Evolutionary conservation across 2,888 invertebrate genomes (phyloP).

Genomic region (Leptinotarsa rubiginosa): DNA sequence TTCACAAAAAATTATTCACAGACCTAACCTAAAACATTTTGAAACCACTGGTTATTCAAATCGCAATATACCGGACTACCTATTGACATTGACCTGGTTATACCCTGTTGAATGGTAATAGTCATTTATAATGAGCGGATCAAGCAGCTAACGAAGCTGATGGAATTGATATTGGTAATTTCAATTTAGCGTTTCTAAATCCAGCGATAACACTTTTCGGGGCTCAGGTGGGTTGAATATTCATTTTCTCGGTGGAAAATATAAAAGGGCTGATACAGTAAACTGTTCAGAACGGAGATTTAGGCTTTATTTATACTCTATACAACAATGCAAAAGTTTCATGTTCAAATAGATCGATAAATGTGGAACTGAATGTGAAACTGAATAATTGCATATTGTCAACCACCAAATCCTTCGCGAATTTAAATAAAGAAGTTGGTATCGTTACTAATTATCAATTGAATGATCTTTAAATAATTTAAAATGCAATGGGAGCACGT

Average conservation of each 20-base stretch:
- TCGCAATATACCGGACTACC: constrained; percentile 18
- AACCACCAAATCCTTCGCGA: no score
- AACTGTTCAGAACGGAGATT: not conserved
- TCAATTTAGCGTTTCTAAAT: not conserved
- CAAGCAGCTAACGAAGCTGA: not conserved
- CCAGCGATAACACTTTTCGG: not conserved
- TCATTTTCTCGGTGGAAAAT: not conserved
- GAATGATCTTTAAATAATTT: no score
- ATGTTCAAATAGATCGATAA: not conserved
- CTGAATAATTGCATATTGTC: no score
- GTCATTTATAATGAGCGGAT: constrained; percentile 37
- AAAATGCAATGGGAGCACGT: no score
- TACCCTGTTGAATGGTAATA: constrained; percentile 27
- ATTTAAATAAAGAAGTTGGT: no score
- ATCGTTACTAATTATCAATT: no score
- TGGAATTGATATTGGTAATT: constrained; percentile 14
- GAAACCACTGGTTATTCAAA: constrained; percentile 14
- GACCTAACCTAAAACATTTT: constrained; percentile 3
- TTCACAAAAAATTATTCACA: not conserved
- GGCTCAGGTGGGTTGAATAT: not conserved
- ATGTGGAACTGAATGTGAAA: no score
- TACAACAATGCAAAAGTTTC: not conserved
- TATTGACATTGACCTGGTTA: constrained; percentile 43
- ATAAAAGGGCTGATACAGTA: not conserved
- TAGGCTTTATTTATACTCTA: not conserved